Evolutionary conservation across 2,888 invertebrate species (phyloP), one percentile per base, ranked within the genome.

Genomic region (Cabera pusaria): DNA sequence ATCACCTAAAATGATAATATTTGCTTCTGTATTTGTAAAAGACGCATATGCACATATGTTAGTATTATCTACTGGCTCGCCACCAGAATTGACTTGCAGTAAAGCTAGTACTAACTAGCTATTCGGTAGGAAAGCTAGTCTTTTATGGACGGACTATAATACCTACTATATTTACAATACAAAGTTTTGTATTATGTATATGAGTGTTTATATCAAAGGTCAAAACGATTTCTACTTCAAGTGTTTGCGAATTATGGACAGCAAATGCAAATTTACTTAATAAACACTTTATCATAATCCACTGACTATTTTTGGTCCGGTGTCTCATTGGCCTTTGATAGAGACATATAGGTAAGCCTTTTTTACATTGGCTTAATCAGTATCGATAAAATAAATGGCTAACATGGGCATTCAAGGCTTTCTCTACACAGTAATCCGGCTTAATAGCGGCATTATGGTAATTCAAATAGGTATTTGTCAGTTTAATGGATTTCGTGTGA

Each of bases 361-460:
- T 42, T 21, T 45, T 43, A 40, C 43, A 48, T 49, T 49, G 44
- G 29, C 33, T 39, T 40, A 45, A 48, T 44, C 44, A 35, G 25
- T 42, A 44, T 46, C 40, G 34, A 50, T 39, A 49, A 42, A 40
- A 48, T 56, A 39, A 52, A 58, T 49, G 33, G 22, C 38, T 38
- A 49, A 49, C 36, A 52, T 49, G 39, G 52, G 36, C 35, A 47
- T 45, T 39, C 45, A 47, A 48, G 46, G 44, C 41, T 56, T 44
- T 49, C 54, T 47, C 45, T 51, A 31, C 38, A 33, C 28, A 41
- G 29, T 49, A 54, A 59, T 57, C 53, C 42, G 39, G 48, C 49
- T 58, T 59, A 54, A 62, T 58, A 32, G 44, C 40, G 37, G 44
- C 38, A 56, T 57, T 61, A 62, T 62, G 56, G 29, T 52, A 62